Evolutionary conservation across 2,797 vertebrate genomes (phyloP).

Genomic region (Ceryle rudis): DNA sequence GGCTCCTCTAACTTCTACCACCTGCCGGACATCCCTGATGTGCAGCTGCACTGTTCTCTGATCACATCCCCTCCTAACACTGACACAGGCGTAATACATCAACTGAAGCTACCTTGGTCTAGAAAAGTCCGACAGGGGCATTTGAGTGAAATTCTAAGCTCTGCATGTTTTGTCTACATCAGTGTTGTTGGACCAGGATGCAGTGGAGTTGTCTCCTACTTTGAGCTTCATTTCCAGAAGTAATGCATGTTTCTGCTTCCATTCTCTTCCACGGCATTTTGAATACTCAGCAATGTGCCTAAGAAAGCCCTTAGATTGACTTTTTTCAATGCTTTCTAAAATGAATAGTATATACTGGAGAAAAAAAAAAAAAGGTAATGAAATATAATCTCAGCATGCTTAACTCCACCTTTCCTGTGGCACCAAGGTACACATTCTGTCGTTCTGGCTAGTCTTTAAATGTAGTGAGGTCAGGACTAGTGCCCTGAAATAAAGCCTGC

Average conservation of each 20-base stretch:
- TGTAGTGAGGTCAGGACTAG: slow-evolving; percentile 65
- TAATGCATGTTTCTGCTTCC: neutral
- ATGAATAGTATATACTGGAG: neutral
- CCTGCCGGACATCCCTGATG: neutral
- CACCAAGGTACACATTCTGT: slow-evolving; percentile 31
- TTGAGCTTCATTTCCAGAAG: neutral
- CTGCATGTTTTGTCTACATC: neutral
- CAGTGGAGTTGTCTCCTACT: neutral
- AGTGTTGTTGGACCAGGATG: rapidly evolving
- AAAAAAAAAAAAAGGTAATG: neutral
- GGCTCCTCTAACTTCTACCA: neutral
- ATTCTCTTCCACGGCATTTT: neutral
- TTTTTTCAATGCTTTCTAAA: neutral
- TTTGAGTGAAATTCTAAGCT: neutral
- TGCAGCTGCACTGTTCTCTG: neutral
- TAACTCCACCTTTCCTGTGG: slow-evolving; percentile 56
- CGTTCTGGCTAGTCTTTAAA: slow-evolving; percentile 66
- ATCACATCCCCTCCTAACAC: neutral
- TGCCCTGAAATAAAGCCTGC: slow-evolving; percentile 60
- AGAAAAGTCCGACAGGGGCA: rapidly evolving
- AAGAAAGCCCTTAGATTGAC: neutral
- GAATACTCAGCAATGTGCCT: neutral
- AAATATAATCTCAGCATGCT: slow-evolving; percentile 33
- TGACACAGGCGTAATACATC: neutral
- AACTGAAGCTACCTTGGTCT: rapidly evolving